A percentile compares a stretch with the other conserved stretches of the same genome.
Evolutionary conservation across 2,888 invertebrate species (phyloP).

Genomic region (Calephelis perditalis): DNA sequence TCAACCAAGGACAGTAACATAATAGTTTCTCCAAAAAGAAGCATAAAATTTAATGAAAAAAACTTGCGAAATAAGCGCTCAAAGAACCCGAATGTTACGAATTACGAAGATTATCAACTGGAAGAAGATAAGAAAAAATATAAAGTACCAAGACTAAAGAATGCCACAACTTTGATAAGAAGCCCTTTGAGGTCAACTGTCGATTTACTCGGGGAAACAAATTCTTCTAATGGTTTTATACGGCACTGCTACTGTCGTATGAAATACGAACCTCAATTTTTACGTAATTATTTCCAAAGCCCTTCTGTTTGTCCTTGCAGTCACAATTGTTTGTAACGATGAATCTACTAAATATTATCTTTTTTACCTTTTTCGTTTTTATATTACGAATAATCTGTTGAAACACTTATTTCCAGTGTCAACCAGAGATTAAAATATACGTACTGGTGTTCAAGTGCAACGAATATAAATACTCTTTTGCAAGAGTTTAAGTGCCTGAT

Average conservation of each 20-base stretch:
- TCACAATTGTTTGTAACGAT: background rate
- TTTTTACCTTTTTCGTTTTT: too few species aligned
- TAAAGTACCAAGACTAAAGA: constrained; percentile 22
- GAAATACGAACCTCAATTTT: constrained; percentile 1
- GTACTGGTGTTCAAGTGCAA: too few species aligned
- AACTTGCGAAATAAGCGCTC: background rate
- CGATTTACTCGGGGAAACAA: constrained; percentile 13
- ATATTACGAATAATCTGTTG: too few species aligned
- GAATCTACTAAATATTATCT: too few species aligned
- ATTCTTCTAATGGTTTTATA: too few species aligned
- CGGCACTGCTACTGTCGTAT: background rate
- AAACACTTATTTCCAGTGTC: too few species aligned
- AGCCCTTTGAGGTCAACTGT: constrained; percentile 38
- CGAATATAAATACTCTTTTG: too few species aligned
- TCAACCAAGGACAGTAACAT: background rate
- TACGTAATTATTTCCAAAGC: background rate
- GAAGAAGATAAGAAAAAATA: background rate
- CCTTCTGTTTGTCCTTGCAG: constrained; percentile 1
- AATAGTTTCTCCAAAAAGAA: background rate
- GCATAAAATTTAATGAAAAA: background rate
- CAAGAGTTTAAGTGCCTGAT: too few species aligned
- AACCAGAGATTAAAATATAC: too few species aligned
- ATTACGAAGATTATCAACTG: too few species aligned
- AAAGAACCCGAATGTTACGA: too few species aligned
- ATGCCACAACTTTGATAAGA: constrained; percentile 40